Conservation (phyloP, 2,113 vertebrate genomes). For the Rostratula benghalensis region DNA sequence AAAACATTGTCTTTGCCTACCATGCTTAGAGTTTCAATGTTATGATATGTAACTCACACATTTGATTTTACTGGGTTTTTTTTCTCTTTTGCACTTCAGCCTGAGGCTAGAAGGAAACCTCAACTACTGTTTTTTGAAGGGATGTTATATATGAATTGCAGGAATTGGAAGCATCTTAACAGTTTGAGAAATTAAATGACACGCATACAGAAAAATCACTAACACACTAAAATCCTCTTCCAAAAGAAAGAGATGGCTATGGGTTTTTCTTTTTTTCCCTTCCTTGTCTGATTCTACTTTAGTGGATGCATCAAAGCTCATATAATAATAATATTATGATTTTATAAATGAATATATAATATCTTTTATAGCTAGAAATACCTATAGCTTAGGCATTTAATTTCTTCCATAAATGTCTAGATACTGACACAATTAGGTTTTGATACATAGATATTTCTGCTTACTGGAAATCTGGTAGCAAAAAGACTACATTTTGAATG, state of each 20-base stretch:
- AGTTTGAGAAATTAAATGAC: background rate
- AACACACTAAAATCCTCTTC: conserved; percentile 31
- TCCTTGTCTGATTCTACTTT: conserved; percentile 11
- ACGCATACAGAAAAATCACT: background rate
- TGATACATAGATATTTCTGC: conserved; percentile 75
- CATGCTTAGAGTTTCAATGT: background rate
- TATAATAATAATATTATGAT: conserved; percentile 63
- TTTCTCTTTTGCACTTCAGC: background rate
- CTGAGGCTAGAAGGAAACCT: background rate
- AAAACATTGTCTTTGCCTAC: background rate
- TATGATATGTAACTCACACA: background rate
- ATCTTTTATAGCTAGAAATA: conserved; percentile 49
- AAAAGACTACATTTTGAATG: conserved; percentile 72
- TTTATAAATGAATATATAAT: conserved; percentile 67
- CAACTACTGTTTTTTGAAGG: background rate
- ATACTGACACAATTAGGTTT: conserved; percentile 70
- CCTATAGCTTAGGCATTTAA: conserved; percentile 56
- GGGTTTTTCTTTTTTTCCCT: background rate
- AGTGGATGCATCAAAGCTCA: conserved; percentile 56
- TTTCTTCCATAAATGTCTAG: conserved; percentile 67
- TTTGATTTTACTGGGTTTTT: background rate
- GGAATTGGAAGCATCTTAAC: background rate
- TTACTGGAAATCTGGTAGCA: conserved; percentile 68
- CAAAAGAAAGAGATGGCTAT: conserved; percentile 29
- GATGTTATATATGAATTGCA: background rate